phyloP scores from a whole-genome alignment of 2,888 invertebrate species.

The Petrolisthes cinctipes region DNA sequence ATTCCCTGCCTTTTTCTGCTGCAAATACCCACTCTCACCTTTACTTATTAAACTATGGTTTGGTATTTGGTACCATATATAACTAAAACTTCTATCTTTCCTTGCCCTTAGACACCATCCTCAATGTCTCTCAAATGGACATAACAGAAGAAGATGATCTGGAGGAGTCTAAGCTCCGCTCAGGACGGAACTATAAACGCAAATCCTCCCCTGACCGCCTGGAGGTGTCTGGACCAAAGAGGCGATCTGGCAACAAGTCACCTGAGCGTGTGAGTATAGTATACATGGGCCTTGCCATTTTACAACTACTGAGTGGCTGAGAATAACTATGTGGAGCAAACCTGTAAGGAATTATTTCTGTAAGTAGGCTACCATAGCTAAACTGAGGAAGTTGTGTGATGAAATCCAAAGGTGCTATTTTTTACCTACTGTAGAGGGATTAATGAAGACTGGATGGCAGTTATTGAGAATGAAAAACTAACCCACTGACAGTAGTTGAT shows the following conservation, averaged over 20 bases:
- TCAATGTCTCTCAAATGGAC: slow-evolving; percentile 63
- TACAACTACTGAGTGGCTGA: neutral
- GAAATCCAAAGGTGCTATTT: too few relatives aligned
- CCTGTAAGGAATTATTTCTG: too few relatives aligned
- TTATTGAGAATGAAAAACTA: too few relatives aligned
- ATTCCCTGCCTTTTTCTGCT: too few relatives aligned
- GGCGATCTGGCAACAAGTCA: neutral
- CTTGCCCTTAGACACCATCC: slow-evolving; percentile 40
- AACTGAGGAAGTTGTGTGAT: too few relatives aligned
- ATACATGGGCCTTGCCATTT: neutral
- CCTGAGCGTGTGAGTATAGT: slow-evolving; percentile 10
- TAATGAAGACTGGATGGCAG: too few relatives aligned
- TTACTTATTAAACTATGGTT: too few relatives aligned
- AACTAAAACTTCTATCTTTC: neutral
- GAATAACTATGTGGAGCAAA: too few relatives aligned
- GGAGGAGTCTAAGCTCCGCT: slow-evolving; percentile 49
- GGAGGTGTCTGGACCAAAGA: slow-evolving; percentile 18
- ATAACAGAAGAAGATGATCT: slow-evolving; percentile 64
- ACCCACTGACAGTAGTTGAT: too few relatives aligned
- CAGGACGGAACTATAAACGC: slow-evolving; percentile 41
- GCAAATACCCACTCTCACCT: too few relatives aligned
- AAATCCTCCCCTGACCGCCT: slow-evolving; percentile 43
- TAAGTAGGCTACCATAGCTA: too few relatives aligned
- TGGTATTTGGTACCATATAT: neutral
- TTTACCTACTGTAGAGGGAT: too few relatives aligned